Conservation (phyloP, 1,140 invertebrate species). For the Octopus bimaculoides region DNA sequence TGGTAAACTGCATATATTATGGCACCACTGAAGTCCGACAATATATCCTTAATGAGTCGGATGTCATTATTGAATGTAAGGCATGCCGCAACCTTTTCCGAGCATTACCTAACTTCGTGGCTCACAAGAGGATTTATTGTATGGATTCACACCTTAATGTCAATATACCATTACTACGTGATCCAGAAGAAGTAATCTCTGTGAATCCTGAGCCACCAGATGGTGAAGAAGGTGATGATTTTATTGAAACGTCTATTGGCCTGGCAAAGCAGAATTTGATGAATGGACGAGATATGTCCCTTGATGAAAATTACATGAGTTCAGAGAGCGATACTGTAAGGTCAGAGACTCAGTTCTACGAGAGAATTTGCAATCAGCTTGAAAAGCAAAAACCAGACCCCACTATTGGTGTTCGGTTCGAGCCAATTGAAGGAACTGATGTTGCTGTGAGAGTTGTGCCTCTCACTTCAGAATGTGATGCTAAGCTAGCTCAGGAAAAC, state of each 20-base stretch:
- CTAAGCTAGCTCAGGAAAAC: not conserved
- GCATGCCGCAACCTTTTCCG: slow-evolving; percentile 79
- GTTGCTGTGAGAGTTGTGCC: not conserved
- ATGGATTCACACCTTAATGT: slow-evolving; percentile 45
- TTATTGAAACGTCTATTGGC: not conserved
- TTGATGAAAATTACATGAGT: not conserved
- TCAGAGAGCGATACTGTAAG: not conserved
- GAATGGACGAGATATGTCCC: not conserved
- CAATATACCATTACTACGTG: slow-evolving; percentile 8
- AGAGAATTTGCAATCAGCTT: not conserved
- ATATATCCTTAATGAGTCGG: slow-evolving; percentile 69
- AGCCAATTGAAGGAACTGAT: not conserved
- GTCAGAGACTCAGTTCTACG: not conserved
- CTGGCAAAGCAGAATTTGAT: not conserved
- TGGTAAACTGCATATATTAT: slow-evolving; percentile 2
- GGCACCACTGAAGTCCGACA: slow-evolving; percentile 2
- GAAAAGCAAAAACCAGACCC: not conserved
- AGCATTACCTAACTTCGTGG: slow-evolving; percentile 78
- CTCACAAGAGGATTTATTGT: slow-evolving; percentile 80
- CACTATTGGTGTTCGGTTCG: not conserved
- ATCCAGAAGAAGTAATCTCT: slow-evolving; percentile 35
- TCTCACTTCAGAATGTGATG: not conserved
- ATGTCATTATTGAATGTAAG: slow-evolving; percentile 80
- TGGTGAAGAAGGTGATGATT: not conserved
- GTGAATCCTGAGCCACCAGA: slow-evolving; percentile 42